These are phyloP conservation scores for Heliothis peltigera DNA, from an alignment of 2,888 invertebrate species.

Conservation along the genomic window DNA sequence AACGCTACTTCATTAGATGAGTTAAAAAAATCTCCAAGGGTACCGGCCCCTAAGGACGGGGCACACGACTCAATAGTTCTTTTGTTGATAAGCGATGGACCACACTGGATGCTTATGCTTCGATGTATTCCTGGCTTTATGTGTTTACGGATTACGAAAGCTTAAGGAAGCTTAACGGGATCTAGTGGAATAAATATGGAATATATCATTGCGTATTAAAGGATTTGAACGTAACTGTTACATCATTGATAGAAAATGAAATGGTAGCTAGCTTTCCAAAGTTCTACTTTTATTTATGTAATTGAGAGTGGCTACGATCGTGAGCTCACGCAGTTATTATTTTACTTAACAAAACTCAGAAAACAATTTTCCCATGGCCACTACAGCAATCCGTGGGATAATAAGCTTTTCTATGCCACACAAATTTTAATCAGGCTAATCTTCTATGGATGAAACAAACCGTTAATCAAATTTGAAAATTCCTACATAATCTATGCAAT, in stretches of 20 bases:
- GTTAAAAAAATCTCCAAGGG: slow-evolving; percentile 45
- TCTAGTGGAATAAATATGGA: slow-evolving; percentile 32
- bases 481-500: slow-evolving; percentile 10
- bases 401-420: slow-evolving; percentile 30
- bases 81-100: slow-evolving; percentile 71
- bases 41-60: slow-evolving; percentile 22
- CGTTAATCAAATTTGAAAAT: slow-evolving; percentile 39
- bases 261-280: not conserved
- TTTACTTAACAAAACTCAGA: slow-evolving; percentile 4
- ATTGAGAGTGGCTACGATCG: too few relatives aligned
- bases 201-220: not conserved
- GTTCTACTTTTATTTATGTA: too few relatives aligned
- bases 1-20: slow-evolving; percentile 53
- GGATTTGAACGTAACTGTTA: not conserved
- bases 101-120: slow-evolving; percentile 64
- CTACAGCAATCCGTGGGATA: slow-evolving; percentile 29
- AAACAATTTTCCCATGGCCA: slow-evolving; percentile 8
- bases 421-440: slow-evolving; percentile 41
- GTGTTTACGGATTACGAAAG: slow-evolving; percentile 63
- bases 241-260: not conserved
- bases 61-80: slow-evolving; percentile 53
- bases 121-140: slow-evolving; percentile 55
- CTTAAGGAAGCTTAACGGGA: slow-evolving; percentile 46
- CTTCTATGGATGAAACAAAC: slow-evolving; percentile 27
- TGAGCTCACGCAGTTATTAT: not conserved